A percentile compares a stretch with the other conserved stretches of the same genome.
phyloP scores from a whole-genome alignment of 2,797 vertebrate genomes.

The Bucorvus abyssinicus region DNA sequence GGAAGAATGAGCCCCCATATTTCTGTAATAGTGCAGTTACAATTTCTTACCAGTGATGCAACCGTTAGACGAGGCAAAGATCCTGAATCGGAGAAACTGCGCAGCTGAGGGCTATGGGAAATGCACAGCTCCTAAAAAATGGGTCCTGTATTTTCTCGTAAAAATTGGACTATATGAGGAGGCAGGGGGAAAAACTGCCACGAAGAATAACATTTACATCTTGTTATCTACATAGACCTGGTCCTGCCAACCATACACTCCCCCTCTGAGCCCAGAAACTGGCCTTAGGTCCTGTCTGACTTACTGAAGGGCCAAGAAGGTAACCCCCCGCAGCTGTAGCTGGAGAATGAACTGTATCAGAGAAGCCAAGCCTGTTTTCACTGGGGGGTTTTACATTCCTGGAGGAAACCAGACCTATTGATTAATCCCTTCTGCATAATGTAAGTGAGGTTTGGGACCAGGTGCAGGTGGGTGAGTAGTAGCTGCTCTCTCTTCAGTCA shows the following conservation, averaged over 20 bases:
- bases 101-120: neutral
- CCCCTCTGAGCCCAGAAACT: neutral
- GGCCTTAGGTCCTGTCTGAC: neutral
- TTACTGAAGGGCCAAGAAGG: neutral
- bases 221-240: neutral
- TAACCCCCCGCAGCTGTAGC: rapidly evolving
- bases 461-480: neutral
- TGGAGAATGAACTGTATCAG: neutral
- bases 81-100: neutral
- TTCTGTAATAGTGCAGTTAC: neutral
- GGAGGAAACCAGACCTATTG: neutral
- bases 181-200: neutral
- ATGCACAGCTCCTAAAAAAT: neutral
- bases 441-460: neutral
- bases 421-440: neutral
- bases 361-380: neutral
- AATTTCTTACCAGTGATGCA: neutral
- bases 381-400: neutral
- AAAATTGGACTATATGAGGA: neutral
- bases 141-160: neutral
- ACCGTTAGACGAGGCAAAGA: neutral
- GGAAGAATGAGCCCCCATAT: neutral
- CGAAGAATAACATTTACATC: neutral
- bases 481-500: neutral
- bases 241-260: neutral